These are phyloP conservation scores for Gymnopithys bicolor DNA, from an alignment of 2,797 vertebrate species.

Conservation along the genomic window DNA sequence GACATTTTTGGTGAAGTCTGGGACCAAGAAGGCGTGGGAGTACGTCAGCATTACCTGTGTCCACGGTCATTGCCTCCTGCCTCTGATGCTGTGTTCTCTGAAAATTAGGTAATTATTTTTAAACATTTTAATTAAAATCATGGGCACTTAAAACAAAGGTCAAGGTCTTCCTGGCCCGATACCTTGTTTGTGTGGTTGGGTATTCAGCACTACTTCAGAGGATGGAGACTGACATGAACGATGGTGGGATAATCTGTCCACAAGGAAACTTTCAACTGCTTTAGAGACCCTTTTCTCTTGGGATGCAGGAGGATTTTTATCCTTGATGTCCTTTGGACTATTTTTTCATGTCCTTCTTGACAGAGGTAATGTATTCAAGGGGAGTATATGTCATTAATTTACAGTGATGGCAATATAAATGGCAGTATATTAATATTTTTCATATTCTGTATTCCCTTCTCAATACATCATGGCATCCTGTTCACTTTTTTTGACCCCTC, in stretches of 20 bases:
- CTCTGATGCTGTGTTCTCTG: neutral
- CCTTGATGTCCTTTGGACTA: conserved; percentile 45
- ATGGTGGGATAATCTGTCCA: accelerated
- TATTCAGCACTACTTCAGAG: neutral
- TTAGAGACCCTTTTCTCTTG: neutral
- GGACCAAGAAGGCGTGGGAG: neutral
- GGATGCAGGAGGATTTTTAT: conserved; percentile 29
- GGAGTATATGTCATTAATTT: conserved; percentile 57
- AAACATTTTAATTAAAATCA: neutral
- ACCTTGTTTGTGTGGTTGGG: neutral
- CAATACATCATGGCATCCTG: conserved; percentile 35
- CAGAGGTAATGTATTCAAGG: conserved; percentile 56
- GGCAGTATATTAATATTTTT: conserved; percentile 69
- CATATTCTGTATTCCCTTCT: conserved; percentile 61
- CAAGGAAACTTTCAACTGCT: conserved; percentile 1
- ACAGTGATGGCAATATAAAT: conserved; percentile 63
- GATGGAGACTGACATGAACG: neutral
- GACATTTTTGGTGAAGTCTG: neutral
- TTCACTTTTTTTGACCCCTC: conserved; percentile 60
- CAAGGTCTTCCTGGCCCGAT: neutral
- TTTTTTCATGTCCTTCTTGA: conserved; percentile 63
- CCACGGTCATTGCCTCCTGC: neutral
- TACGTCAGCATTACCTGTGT: neutral
- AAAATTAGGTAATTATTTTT: neutral
- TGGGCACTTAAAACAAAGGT: neutral